Evolutionary conservation across 2,113 vertebrate species (phyloP).

Genomic region (Cynopterus brachyotis): DNA sequence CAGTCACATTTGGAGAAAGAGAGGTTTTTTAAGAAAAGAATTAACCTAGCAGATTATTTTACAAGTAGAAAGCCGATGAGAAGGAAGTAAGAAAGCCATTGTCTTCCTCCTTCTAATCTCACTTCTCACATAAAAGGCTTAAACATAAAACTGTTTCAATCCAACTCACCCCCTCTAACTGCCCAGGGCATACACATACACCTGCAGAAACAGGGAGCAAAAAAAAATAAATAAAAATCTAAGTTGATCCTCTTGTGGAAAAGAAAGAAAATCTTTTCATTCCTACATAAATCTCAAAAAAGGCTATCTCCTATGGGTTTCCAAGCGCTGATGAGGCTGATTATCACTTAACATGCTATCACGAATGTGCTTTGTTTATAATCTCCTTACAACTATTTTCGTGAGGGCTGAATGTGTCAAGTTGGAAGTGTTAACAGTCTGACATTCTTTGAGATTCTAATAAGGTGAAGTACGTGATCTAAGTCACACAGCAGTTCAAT

Average conservation of each 20-base stretch:
- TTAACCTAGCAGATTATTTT: not conserved
- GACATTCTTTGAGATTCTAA: not conserved
- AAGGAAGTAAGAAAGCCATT: not conserved
- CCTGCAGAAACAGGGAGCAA: not conserved
- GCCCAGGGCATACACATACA: not conserved
- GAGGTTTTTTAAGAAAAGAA: constrained; percentile 30
- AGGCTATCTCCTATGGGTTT: not conserved
- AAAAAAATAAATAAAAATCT: too few relatives aligned
- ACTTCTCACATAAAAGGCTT: constrained; percentile 1
- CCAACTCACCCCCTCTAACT: not conserved
- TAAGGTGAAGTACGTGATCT: not conserved
- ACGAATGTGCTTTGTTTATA: not conserved
- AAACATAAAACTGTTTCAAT: constrained; percentile 16
- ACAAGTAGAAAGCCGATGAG: not conserved
- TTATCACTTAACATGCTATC: not conserved
- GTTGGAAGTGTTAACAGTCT: not conserved
- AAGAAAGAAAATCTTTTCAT: constrained; percentile 35
- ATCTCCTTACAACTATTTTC: not conserved
- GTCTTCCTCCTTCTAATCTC: not conserved
- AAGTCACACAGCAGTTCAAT: not conserved
- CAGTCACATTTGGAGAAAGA: constrained; percentile 9
- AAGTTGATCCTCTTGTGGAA: not conserved
- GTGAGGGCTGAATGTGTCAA: not conserved
- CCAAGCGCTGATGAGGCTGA: not conserved
- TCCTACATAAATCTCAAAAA: constrained; percentile 34